Conservation (phyloP, 64 coral and sea anemone species). For the Acropora yongei region DNA sequence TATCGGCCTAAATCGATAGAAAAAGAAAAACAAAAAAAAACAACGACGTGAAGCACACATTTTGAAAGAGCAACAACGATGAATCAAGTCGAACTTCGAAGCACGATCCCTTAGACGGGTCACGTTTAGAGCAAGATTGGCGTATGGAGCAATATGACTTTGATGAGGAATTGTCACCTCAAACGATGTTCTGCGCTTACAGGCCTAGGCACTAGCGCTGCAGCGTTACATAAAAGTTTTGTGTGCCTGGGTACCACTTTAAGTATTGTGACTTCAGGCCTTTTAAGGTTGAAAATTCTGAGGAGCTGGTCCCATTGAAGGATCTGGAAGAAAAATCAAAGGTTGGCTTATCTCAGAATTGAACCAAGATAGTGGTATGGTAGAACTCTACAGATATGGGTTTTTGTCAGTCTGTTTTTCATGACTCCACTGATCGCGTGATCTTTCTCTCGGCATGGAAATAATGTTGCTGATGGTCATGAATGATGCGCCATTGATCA, state of each 20-base stretch:
- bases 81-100: slow-evolving; percentile 93
- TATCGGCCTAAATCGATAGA: slow-evolving; percentile 90
- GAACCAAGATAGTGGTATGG: no score
- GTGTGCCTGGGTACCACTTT: slow-evolving; percentile 72
- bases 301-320: slow-evolving; percentile 69
- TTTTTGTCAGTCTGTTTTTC: no score
- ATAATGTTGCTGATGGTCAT: no score
- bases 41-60: slow-evolving; percentile 72
- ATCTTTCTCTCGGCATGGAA: no score
- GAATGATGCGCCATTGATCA: no score
- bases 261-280: slow-evolving; percentile 77
- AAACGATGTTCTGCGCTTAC: slow-evolving; percentile 9
- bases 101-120: slow-evolving; percentile 81
- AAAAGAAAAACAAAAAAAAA: not conserved
- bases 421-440: no score
- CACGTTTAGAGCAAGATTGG: slow-evolving; percentile 72
- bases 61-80: slow-evolving; percentile 88
- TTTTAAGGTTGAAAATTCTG: slow-evolving; percentile 83
- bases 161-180: slow-evolving; percentile 59
- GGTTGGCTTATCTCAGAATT: slow-evolving; percentile 25
- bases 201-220: slow-evolving; percentile 65
- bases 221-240: slow-evolving; percentile 49
- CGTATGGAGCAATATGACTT: slow-evolving; percentile 72
- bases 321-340: slow-evolving; percentile 22
- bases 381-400: no score